Conservation (phyloP, 2,113 vertebrate genomes). For the Synodontis membranacea region DNA sequence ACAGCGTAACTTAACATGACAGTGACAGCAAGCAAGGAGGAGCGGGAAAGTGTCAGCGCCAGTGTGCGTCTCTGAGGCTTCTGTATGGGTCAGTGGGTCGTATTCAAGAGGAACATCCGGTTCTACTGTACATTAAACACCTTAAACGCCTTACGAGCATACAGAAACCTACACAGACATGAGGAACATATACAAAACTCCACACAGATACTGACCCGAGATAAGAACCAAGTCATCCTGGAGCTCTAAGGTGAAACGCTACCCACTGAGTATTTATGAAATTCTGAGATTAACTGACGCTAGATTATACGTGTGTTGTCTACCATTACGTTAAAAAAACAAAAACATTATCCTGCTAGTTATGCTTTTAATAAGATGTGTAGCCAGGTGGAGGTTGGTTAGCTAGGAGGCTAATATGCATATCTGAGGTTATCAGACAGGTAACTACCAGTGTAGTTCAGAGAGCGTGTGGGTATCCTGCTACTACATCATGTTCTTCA, state of each 20-base stretch:
- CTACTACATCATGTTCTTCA: slow-evolving; percentile 78
- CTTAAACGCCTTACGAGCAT: too few species aligned
- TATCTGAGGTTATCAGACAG: neutral
- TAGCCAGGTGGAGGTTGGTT: neutral
- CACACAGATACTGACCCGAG: neutral
- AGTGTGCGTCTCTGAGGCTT: slow-evolving; percentile 51
- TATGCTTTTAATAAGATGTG: too few species aligned
- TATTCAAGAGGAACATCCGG: neutral
- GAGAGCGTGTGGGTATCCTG: slow-evolving; percentile 37
- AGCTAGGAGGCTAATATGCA: neutral
- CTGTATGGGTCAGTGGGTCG: slow-evolving; percentile 13
- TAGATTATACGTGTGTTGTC: too few species aligned
- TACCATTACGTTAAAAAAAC: neutral
- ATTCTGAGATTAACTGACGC: neutral
- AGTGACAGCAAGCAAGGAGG: slow-evolving; percentile 49
- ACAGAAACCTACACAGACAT: neutral
- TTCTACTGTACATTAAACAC: neutral
- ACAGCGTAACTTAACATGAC: slow-evolving; percentile 30
- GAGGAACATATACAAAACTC: neutral
- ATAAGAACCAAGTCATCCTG: neutral
- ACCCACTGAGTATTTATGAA: too few species aligned
- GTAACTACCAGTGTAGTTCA: neutral
- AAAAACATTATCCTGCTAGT: neutral
- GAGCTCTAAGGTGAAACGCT: neutral
- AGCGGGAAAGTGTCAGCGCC: slow-evolving; percentile 55